Base-by-base conservation (phyloP, 2,888 invertebrate genomes). In the Andrena trimmerana region DNA sequence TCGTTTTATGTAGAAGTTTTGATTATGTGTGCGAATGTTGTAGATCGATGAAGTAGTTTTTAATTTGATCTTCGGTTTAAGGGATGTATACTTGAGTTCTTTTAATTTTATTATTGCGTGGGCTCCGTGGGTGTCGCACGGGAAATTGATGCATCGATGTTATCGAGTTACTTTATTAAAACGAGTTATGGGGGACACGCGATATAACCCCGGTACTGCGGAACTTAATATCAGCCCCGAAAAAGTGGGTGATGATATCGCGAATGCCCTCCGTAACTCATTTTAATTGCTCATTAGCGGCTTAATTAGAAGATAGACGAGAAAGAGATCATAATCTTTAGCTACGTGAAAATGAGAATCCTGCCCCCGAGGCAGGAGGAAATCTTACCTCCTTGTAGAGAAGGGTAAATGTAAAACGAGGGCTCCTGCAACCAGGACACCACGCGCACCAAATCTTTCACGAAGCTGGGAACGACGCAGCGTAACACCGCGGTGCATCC, bases 351-450 rank as follows among this genome's bases (percentile, higher is more conserved):
- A 42, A 3, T n/a, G 29, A 31, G 33, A 76, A 8, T 7, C 13
- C 5, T 10, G 2, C 5, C 10, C 0, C 3, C 1, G 3, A 48
- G 13, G 10, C 29, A 20, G 0, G 5, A 60, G 57, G 5, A 20
- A 5, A 20, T 31, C 95, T 95, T 94, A 97, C 97, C 97, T 95
- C 97, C 97, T 95, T 97, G 96, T 78, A 96, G 94, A 81, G 97
- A 96, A 87, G 97, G 97, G 92, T 97, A 97, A 90, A 97, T 96
- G 94, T 96, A 96, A 94, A 96, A 96, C 86, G 96, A 95, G 79
- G 97, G 96, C 93, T 97, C 97, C 94, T 97, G 97, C 88, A 97
- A 95, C 97, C 97, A 97, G 78, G 96, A 96, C 90, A 96, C 96
- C 86, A 97, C 96, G 92, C 96, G 95, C 89, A 97, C 96, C 94